Evolutionary conservation across 2,888 invertebrate species (phyloP).

Genomic region (Erpobdella octoculata): DNA sequence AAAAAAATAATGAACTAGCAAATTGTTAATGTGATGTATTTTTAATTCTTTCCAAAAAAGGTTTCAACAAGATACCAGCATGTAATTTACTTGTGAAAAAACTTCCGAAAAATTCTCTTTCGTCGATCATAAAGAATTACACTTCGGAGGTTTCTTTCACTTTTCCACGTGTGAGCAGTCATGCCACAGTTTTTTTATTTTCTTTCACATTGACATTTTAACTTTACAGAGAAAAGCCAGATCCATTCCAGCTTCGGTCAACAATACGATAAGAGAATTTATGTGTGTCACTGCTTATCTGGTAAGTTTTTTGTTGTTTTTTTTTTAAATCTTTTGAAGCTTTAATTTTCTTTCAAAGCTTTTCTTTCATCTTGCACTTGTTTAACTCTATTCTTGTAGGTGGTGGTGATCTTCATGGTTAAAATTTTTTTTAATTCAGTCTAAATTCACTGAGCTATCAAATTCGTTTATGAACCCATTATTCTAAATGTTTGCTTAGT

Average conservation of each 20-base stretch:
- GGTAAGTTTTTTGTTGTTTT: conserved; percentile 42
- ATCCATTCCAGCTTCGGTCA: conserved; percentile 54
- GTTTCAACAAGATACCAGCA: conserved; percentile 1
- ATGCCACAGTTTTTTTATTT: neutral
- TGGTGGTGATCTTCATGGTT: no score
- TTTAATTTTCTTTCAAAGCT: no score
- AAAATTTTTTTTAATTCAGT: no score
- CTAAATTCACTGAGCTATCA: no score
- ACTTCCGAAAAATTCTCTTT: conserved; percentile 8
- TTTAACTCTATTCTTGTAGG: no score
- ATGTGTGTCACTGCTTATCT: conserved; percentile 79
- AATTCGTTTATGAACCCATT: no score
- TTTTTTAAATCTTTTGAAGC: no score
- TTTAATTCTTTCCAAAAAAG: neutral
- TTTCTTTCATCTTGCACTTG: no score
- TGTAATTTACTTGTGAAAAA: conserved; percentile 4
- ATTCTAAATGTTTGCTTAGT: no score
- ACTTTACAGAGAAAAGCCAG: neutral
- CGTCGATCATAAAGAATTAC: neutral
- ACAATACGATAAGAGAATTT: conserved; percentile 67
- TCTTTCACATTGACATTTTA: neutral
- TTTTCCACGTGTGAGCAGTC: neutral
- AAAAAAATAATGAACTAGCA: no score
- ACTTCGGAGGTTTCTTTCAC: neutral
- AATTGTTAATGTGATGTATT: conserved; percentile 1